Percentiles rank a stretch among this genome's conserved stretches.
phyloP scores from a whole-genome alignment of 2,797 vertebrate species.

The Typhlichthys subterraneus region DNA sequence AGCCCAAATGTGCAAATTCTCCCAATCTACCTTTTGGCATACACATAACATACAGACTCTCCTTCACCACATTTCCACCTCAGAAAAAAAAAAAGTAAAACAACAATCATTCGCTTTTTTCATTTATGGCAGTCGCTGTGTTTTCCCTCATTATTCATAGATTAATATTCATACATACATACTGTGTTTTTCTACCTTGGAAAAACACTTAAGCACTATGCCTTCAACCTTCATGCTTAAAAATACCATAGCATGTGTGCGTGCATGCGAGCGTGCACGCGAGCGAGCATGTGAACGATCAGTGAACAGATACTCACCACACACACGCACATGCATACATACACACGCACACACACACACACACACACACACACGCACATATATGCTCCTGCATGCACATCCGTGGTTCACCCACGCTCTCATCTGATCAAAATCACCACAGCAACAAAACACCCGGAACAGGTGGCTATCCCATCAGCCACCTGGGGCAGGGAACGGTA shows the following conservation, averaged over 20 bases:
- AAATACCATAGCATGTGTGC: constrained; percentile 55
- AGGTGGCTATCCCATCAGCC: constrained; percentile 65
- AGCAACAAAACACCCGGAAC: constrained; percentile 47
- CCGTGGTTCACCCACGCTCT: constrained; percentile 20
- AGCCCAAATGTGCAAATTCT: not conserved
- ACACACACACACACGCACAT: constrained; percentile 23
- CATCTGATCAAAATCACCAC: constrained; percentile 41
- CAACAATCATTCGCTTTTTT: constrained; percentile 63
- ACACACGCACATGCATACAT: constrained; percentile 1
- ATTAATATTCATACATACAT: constrained; percentile 77
- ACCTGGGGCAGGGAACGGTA: constrained; percentile 40
- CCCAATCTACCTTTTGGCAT: not conserved
- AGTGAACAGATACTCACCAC: constrained; percentile 67
- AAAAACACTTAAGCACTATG: constrained; percentile 57
- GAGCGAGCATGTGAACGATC: too few species aligned
- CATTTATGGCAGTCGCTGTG: constrained; percentile 65
- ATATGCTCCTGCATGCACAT: constrained; percentile 34
- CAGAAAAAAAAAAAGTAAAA: constrained; percentile 37
- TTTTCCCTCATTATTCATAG: constrained; percentile 78
- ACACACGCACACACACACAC: constrained; percentile 20
- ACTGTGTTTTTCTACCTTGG: constrained; percentile 69
- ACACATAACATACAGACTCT: constrained; percentile 15
- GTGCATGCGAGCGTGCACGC: constrained; percentile 23
- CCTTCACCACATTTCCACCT: constrained; percentile 31
- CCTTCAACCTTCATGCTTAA: constrained; percentile 67